These are phyloP conservation scores for Falcaria lacertinaria DNA, from an alignment of 2,888 invertebrate species.

Conservation along the genomic window DNA sequence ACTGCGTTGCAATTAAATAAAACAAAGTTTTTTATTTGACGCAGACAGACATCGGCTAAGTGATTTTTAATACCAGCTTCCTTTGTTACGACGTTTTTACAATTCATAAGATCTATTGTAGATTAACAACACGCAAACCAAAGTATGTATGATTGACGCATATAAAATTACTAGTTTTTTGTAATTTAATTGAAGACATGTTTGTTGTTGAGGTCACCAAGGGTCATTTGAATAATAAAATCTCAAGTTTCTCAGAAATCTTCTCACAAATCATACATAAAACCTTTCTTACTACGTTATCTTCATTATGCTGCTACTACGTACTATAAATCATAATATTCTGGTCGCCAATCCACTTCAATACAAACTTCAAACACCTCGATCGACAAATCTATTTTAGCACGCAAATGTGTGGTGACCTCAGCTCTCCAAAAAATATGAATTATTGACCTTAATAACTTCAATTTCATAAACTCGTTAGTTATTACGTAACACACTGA, in stretches of 20 bases:
- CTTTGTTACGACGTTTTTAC: conserved; percentile 34
- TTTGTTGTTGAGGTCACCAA: background rate
- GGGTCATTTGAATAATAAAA: too few relatives aligned
- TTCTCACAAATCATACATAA: too few relatives aligned
- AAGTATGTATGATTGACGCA: background rate
- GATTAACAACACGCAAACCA: background rate
- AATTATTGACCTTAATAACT: background rate
- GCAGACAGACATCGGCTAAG: conserved; percentile 32
- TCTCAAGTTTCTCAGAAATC: too few relatives aligned
- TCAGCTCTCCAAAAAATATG: background rate
- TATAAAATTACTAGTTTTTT: background rate
- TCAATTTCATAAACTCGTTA: background rate
- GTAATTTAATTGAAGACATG: background rate
- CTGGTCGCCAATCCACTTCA: too few relatives aligned
- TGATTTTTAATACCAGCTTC: conserved; percentile 56
- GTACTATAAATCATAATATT: too few relatives aligned
- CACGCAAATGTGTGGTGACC: background rate
- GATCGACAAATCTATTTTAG: background rate
- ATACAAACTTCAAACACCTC: too few relatives aligned
- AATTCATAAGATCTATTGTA: conserved; percentile 5
- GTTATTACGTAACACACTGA: background rate
- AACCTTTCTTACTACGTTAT: too few relatives aligned
- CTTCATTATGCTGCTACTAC: too few relatives aligned
- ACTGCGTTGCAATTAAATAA: conserved; percentile 14
- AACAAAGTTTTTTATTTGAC: conserved; percentile 35